Percentiles rank a stretch among this genome's conserved stretches.
Conservation (phyloP, 2,797 vertebrate species). For the Chromobotia macracanthus region DNA sequence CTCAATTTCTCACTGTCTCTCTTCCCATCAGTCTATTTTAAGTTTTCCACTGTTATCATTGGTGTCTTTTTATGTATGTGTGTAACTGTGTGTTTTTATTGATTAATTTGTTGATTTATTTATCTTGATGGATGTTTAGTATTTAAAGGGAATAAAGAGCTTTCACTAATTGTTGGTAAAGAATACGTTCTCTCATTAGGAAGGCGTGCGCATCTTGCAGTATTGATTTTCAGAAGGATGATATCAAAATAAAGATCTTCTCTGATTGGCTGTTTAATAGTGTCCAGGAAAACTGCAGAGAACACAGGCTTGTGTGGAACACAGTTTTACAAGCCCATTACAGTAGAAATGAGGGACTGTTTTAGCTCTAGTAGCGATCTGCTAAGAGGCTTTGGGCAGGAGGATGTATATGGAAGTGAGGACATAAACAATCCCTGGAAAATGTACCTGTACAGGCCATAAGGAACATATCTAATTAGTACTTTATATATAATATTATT, state of each 20-base stretch:
- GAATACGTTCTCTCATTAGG: background rate
- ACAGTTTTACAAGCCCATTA: background rate
- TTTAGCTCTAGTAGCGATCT: slow-evolving; percentile 10
- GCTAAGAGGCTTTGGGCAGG: background rate
- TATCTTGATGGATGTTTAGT: too few species aligned
- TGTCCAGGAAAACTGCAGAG: background rate
- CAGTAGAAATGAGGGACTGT: background rate
- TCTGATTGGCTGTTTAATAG: background rate
- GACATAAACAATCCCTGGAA: background rate
- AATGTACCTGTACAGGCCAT: background rate
- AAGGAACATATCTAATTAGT: background rate
- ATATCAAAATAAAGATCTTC: background rate
- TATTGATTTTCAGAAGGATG: slow-evolving; percentile 17
- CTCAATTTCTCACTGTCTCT: background rate
- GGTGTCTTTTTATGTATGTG: too few species aligned
- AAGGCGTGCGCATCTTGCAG: background rate
- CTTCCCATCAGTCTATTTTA: background rate
- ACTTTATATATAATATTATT: background rate
- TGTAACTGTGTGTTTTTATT: too few species aligned
- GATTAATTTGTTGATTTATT: too few species aligned
- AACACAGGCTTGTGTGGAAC: background rate
- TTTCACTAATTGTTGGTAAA: too few species aligned
- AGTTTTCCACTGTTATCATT: too few species aligned
- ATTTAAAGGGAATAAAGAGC: too few species aligned
- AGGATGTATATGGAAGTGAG: background rate